Base-by-base conservation (phyloP, 2,797 vertebrate species). In the Chelidonichthys spinosus region DNA sequence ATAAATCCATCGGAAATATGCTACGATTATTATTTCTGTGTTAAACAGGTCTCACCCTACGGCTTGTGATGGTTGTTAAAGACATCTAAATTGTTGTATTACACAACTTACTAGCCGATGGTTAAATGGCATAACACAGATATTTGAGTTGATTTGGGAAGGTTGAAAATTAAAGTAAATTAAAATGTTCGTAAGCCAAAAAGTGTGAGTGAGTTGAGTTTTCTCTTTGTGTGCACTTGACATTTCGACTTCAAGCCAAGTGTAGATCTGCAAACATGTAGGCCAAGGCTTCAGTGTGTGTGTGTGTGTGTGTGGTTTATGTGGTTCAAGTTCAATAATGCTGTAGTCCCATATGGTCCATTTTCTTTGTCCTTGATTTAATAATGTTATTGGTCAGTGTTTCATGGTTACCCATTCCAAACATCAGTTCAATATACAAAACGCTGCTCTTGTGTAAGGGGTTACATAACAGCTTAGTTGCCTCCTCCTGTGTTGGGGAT, bases 401-500 rank as follows among this genome's bases (percentile, higher is more conserved):
- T 77, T 70, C 47, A 71, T 13, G 52, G 44, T 73, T 64, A 66
- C 70, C 72, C 76, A 65, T 70, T 72, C 74, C 67, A 49, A 75
- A 79, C 81, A 79, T 83, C 79, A 84, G 71, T 69, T 88, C 63
- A 84, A 82, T 81, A 84, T 80, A 72, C 69, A 90, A 84, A 89
- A 81, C 18, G 15, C 60, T 83, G 77, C 73, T 85, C 89, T 93
- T 93, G 91, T 92, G 73, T 92, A 92, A 94, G 87, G 82, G 74
- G 90, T 95, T 95, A 92, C 86, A 81, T 95, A 95, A 95, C 78
- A 83, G 90, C 84, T 90, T 87, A 89, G 86, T 64, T 84, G 75
- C 84, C 88, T 87, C 87, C 87, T 84, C 90, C 86, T 85, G 88
- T 18, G 65, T 74, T 80, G 74, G 72, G 76, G 87, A 78, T 90